Conservation (phyloP, 2,888 invertebrate species). For the Athalia rosae region DNA sequence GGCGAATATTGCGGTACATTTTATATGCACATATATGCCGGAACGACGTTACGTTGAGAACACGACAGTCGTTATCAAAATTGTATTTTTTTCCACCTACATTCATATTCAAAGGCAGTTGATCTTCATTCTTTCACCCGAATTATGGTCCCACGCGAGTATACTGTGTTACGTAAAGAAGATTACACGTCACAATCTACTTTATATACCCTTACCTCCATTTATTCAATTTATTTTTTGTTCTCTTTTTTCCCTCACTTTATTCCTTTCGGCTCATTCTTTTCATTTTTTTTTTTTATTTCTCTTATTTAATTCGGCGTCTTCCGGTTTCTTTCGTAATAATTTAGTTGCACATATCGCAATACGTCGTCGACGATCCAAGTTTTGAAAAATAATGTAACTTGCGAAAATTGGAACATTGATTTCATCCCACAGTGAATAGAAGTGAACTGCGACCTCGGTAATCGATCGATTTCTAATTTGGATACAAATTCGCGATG, state of each 20-base stretch:
- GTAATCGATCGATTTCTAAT: slow-evolving; percentile 1
- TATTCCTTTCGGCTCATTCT: slow-evolving; percentile 10
- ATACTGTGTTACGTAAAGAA: too few relatives aligned
- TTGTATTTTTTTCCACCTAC: too few relatives aligned
- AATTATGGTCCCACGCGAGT: too few relatives aligned
- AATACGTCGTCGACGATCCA: slow-evolving; percentile 24
- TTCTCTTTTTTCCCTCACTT: background rate
- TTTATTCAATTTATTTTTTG: too few relatives aligned
- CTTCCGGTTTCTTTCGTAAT: background rate
- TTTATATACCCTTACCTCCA: too few relatives aligned
- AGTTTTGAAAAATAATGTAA: slow-evolving; percentile 15
- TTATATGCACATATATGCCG: too few relatives aligned
- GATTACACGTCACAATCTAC: too few relatives aligned
- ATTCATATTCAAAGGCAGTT: too few relatives aligned
- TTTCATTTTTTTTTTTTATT: slow-evolving; percentile 9
- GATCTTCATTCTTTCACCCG: too few relatives aligned
- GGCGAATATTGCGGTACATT: background rate
- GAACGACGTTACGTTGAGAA: too few relatives aligned
- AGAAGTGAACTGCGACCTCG: background rate
- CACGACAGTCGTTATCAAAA: too few relatives aligned
- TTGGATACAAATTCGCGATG: background rate
- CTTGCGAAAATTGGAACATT: slow-evolving; percentile 1
- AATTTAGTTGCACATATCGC: slow-evolving; percentile 36
- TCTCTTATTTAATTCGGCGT: slow-evolving; percentile 1
- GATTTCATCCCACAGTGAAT: background rate